These are phyloP conservation scores for Synanceia verrucosa DNA, from an alignment of 2,797 vertebrate genomes.

Conservation along the genomic window DNA sequence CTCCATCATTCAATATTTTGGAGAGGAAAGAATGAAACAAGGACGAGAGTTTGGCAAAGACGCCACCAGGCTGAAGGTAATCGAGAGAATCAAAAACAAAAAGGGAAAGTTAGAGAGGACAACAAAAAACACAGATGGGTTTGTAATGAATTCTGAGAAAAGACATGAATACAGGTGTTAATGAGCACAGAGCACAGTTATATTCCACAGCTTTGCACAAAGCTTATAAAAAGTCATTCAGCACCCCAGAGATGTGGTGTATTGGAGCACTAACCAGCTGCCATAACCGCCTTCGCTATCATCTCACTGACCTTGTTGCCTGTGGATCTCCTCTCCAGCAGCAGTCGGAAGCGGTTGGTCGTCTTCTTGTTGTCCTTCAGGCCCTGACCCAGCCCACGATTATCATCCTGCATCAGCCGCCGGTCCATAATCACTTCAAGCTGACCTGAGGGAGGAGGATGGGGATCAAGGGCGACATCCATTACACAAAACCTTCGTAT, in stretches of 20 bases:
- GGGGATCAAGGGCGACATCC: neutral
- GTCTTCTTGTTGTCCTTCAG: constrained; percentile 97
- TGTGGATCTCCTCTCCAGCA: constrained; percentile 86
- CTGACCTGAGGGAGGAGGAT: constrained; percentile 85
- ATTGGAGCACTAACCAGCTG: neutral
- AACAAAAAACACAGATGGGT: constrained; percentile 49
- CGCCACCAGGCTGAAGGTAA: constrained; percentile 84
- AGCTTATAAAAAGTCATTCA: constrained; percentile 13
- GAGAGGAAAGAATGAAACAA: constrained; percentile 87
- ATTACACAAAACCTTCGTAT: constrained; percentile 5
- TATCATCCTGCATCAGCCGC: constrained; percentile 98
- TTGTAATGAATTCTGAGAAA: constrained; percentile 38
- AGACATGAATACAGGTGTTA: constrained; percentile 29
- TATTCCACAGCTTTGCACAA: constrained; percentile 3
- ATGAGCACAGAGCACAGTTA: constrained; percentile 18
- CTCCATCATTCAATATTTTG: constrained; percentile 77
- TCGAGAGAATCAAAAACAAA: constrained; percentile 56
- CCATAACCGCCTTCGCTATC: neutral
- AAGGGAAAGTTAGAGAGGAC: constrained; percentile 51
- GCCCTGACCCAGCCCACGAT: constrained; percentile 95
- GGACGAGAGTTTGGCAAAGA: constrained; percentile 89
- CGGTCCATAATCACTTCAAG: constrained; percentile 97
- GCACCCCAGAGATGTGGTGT: neutral
- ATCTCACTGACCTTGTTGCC: constrained; percentile 84
- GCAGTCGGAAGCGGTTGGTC: constrained; percentile 92